Base-by-base conservation (phyloP, 2,888 invertebrate species). In the Xylota segnis region DNA sequence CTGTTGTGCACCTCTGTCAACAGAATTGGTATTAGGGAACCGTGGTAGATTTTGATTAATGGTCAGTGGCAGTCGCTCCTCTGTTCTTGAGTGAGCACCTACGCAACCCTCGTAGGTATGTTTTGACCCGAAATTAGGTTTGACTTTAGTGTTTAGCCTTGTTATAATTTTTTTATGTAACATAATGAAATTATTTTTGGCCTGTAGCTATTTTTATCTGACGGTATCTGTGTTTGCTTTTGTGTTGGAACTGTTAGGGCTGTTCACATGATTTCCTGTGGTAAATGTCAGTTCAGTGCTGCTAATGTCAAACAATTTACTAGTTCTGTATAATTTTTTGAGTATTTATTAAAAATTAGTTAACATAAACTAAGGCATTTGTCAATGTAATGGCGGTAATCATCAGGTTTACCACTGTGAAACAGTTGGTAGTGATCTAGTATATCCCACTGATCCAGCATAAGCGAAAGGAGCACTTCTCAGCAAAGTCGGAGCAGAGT, bases 11-110 rank as follows among this genome's bases (percentile, higher is more conserved):
- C 61, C 66, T 71, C 59, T 76, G 76, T 81, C 71, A 50, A 66
- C 50, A 29, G 32, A 54, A 63, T 32, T 37, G 66, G 59, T 45
- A 59, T 43, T 68, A 59, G 56, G 58, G 61, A 68, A 82, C 54
- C 81, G 56, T 72, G 61, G 37, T 56, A 37, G 68, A 86, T 77
- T 65, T 76, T 86, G 86, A 86, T 86, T 86, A 86, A 86, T 86
- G 76, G 27, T 68, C 65, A 66, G 32, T 32, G 61, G 47, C 61
- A 68, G 76, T 82, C 76, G 66, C 56, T 76, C 40, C 37, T 29
- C 52, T 43, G 63, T 59, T 56, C 74, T 40, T 63, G 43, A 4
- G 23, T 58, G 63, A 32, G 37, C 59, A 52, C 72, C 83, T 77
- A 77, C 66, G 61, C 40, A 78, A 68, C 66, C 76, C 72, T 77